These are phyloP conservation scores for Diloba caeruleocephala DNA, from an alignment of 2,888 invertebrate species.

Conservation along the genomic window DNA sequence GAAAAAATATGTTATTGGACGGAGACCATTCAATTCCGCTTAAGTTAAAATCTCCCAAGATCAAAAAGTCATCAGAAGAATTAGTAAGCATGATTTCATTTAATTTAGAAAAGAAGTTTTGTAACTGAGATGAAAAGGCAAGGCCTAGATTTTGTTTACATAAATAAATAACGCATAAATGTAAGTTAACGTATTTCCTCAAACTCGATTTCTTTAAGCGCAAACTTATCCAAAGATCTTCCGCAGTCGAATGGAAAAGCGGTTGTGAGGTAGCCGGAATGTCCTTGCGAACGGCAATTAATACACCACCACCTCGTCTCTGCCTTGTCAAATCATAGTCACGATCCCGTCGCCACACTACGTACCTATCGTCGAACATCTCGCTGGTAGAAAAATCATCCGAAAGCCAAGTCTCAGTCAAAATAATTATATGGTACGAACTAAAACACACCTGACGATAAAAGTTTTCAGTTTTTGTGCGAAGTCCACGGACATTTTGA, in stretches of 20 bases:
- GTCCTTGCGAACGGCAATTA: background rate
- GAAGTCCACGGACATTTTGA: slow-evolving; percentile 4
- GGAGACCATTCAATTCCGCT: slow-evolving; percentile 7
- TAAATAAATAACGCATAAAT: slow-evolving; percentile 17
- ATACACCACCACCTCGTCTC: background rate
- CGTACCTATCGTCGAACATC: background rate
- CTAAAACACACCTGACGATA: background rate
- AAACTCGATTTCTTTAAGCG: background rate
- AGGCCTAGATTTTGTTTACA: slow-evolving; percentile 7
- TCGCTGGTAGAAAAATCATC: background rate
- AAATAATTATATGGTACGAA: background rate
- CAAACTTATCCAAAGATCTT: slow-evolving; percentile 2
- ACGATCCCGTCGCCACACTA: background rate
- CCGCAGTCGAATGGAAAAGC: background rate
- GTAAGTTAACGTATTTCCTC: background rate
- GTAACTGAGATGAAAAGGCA: slow-evolving; percentile 5
- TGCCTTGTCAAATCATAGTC: background rate
- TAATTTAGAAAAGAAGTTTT: slow-evolving; percentile 5
- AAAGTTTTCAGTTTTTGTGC: background rate
- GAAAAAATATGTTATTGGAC: background rate
- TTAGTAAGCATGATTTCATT: background rate
- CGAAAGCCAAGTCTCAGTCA: background rate
- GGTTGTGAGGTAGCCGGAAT: background rate
- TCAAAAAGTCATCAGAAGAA: slow-evolving; percentile 1
- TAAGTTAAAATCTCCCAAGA: slow-evolving; percentile 19